Percentiles rank a stretch among this genome's conserved stretches.
Evolutionary conservation across 2,113 vertebrate genomes (phyloP).

Genomic region (Chunga burmeisteri): DNA sequence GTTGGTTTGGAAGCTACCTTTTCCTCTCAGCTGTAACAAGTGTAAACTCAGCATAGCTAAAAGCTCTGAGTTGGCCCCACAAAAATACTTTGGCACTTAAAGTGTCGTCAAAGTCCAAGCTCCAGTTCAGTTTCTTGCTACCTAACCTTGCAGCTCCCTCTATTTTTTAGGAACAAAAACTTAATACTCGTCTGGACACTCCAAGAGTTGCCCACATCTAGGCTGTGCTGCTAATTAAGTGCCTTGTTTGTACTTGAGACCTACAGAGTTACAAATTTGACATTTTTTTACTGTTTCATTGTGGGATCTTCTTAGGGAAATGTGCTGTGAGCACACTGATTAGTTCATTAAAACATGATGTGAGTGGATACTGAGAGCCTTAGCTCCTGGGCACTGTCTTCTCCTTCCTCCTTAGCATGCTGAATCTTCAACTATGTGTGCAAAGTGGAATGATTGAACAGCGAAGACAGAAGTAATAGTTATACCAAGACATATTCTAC

Average conservation of each 20-base stretch:
- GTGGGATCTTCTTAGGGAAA: neutral
- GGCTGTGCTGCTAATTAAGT: neutral
- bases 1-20: constrained; percentile 35
- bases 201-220: neutral
- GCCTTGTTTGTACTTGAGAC: neutral
- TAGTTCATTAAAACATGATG: neutral
- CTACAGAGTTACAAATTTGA: neutral
- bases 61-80: neutral
- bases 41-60: constrained; percentile 37
- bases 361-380: neutral
- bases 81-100: constrained; percentile 17
- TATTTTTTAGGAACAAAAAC: neutral
- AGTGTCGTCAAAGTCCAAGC: neutral
- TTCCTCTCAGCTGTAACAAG: constrained; percentile 45
- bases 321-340: neutral
- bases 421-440: neutral
- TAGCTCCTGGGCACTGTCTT: neutral
- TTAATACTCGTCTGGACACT: neutral
- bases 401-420: neutral
- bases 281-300: neutral
- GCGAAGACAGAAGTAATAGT: neutral
- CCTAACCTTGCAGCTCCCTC: neutral
- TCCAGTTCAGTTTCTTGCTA: neutral
- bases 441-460: neutral
- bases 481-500: neutral